phyloP scores from a whole-genome alignment of 2,113 vertebrate genomes.

The Trochalopteron elliotii region DNA sequence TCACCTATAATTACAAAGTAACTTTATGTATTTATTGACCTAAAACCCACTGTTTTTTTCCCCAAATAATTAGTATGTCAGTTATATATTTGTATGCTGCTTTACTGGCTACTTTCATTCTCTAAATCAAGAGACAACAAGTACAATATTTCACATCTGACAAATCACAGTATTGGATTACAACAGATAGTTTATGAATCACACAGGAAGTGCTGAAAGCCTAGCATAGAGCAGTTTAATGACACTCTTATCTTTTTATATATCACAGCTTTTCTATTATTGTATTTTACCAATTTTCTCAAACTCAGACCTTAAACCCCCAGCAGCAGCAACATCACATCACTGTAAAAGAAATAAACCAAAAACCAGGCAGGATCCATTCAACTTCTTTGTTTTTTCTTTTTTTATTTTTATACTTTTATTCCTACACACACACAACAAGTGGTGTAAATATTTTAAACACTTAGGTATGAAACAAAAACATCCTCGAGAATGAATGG shows the following conservation, averaged over 20 bases:
- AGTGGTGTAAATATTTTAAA: not conserved
- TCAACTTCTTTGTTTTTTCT: not conserved
- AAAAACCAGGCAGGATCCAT: not conserved
- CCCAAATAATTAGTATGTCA: not conserved
- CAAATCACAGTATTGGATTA: not conserved
- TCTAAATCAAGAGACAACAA: not conserved
- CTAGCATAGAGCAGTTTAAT: not conserved
- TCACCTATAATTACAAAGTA: not conserved
- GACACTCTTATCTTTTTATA: not conserved
- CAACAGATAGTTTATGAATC: not conserved
- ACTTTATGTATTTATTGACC: not conserved
- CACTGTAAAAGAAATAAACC: not conserved
- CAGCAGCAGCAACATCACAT: not conserved
- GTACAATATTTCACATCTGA: not conserved
- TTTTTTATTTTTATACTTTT: not conserved
- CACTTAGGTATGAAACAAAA: not conserved
- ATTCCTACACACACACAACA: not conserved
- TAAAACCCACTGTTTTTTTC: accelerated
- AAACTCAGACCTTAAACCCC: not conserved
- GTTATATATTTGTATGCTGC: not conserved
- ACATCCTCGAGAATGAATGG: not conserved
- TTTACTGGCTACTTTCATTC: not conserved
- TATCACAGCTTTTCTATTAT: not conserved
- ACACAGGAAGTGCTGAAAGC: not conserved
- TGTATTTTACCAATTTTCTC: not conserved